Conservation (phyloP, 2,888 invertebrate species). For the Agrochola lota region DNA sequence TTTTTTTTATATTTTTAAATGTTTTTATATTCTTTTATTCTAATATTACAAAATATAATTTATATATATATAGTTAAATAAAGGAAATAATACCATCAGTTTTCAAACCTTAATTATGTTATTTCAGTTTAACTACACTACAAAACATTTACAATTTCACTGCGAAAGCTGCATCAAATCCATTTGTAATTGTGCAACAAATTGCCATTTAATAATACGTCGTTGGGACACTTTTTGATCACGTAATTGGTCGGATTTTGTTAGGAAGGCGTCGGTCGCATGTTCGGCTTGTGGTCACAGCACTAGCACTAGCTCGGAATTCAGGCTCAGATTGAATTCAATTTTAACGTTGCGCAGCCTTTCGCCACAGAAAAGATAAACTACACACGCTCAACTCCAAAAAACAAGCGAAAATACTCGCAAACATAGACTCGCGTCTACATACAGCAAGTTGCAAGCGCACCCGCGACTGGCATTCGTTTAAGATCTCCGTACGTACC, state of each 20-base stretch:
- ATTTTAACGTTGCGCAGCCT: conserved; percentile 61
- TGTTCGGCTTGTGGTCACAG: conserved; percentile 51
- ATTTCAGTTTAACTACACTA: not conserved
- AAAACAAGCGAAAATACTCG: not conserved
- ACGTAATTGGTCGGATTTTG: conserved; percentile 48
- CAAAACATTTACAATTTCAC: not conserved
- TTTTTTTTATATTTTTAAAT: too few species aligned
- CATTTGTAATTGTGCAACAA: conserved; percentile 17
- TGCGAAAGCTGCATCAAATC: conserved; percentile 20
- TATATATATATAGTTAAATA: too few species aligned
- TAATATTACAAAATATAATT: too few species aligned
- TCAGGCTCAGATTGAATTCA: conserved; percentile 67
- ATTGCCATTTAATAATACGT: conserved; percentile 41
- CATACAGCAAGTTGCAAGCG: not conserved
- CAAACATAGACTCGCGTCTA: not conserved
- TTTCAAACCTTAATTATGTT: not conserved
- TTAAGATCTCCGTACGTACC: not conserved
- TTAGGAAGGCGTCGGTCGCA: conserved; percentile 36
- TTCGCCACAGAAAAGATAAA: not conserved
- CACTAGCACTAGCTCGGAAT: conserved; percentile 43
- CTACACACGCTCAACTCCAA: not conserved
- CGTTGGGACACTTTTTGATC: conserved; percentile 40
- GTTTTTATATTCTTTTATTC: too few species aligned
- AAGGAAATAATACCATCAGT: too few species aligned
- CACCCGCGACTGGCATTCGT: not conserved